Evolutionary conservation across 2,888 invertebrate species (phyloP).

Genomic region (Trichogramma evanescens): DNA sequence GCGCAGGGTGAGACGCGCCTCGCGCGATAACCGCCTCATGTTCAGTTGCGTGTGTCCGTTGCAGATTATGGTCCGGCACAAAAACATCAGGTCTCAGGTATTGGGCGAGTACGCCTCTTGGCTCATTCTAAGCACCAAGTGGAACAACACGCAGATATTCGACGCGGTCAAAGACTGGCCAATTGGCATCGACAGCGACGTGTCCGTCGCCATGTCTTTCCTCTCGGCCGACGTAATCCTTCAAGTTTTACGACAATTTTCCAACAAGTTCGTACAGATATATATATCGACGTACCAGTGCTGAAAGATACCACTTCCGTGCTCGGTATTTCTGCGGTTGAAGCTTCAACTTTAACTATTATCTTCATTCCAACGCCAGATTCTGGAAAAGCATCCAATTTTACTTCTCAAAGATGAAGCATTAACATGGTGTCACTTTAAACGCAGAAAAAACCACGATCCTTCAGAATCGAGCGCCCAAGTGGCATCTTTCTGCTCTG

Average conservation of each 20-base stretch:
- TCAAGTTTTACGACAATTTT: constrained; percentile 17
- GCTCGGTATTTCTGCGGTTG: no score
- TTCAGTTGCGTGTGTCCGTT: constrained; percentile 3
- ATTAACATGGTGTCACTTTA: no score
- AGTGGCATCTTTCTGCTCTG: no score
- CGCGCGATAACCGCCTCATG: not conserved
- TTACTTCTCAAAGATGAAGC: no score
- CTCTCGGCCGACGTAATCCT: constrained; percentile 20
- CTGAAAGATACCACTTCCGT: no score
- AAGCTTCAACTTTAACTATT: no score
- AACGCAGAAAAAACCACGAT: no score
- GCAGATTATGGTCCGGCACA: constrained; percentile 10
- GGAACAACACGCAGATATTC: constrained; percentile 35
- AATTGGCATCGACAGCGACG: constrained; percentile 44
- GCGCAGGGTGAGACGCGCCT: constrained; percentile 30
- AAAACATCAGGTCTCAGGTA: constrained; percentile 11
- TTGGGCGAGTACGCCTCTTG: constrained; percentile 43
- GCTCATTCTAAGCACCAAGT: constrained; percentile 37
- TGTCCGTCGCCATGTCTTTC: constrained; percentile 38
- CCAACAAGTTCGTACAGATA: constrained; percentile 6
- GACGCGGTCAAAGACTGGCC: constrained; percentile 36
- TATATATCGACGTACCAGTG: not conserved
- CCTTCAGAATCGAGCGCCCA: no score
- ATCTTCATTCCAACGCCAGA: no score
- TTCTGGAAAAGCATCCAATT: no score